Evolutionary conservation across 2,113 vertebrate species (phyloP).

Genomic region (Siniperca chuatsi): DNA sequence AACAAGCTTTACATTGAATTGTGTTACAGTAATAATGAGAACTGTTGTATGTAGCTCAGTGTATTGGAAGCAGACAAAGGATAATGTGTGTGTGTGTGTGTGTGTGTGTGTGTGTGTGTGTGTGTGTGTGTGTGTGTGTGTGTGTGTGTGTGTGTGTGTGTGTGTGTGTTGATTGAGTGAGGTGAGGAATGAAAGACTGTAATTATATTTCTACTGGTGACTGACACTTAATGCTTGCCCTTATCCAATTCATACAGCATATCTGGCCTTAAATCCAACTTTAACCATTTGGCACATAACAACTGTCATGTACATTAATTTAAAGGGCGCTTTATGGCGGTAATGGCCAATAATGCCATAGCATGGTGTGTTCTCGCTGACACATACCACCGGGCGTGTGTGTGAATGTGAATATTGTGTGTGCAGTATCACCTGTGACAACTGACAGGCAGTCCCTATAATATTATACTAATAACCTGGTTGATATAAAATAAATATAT

Average conservation of each 20-base stretch:
- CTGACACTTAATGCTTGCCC: not conserved
- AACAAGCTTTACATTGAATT: not conserved
- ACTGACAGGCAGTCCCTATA: not conserved
- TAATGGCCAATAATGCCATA: conserved; percentile 12
- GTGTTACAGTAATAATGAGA: not conserved
- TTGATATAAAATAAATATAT: not conserved
- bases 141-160: not conserved
- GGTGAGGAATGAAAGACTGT: not conserved
- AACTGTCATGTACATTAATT: conserved; percentile 3
- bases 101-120: no score
- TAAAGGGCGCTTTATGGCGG: not conserved
- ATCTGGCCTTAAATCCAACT: conserved; percentile 2
- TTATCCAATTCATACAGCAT: conserved; percentile 1
- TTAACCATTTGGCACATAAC: conserved; percentile 16
- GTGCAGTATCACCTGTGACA: not conserved
- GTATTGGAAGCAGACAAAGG: not conserved
- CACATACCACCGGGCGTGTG: not conserved
- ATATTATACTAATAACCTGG: not conserved
- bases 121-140: not conserved
- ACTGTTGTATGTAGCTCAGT: not conserved
- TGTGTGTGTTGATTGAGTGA: conserved; percentile 7
- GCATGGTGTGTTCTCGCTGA: conserved; percentile 1
- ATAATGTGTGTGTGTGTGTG: not conserved
- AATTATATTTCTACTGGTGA: conserved; percentile 11
- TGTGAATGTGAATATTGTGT: not conserved